Conservation (phyloP, 2,113 vertebrate species). For the Epinephelus cyanopodus region DNA sequence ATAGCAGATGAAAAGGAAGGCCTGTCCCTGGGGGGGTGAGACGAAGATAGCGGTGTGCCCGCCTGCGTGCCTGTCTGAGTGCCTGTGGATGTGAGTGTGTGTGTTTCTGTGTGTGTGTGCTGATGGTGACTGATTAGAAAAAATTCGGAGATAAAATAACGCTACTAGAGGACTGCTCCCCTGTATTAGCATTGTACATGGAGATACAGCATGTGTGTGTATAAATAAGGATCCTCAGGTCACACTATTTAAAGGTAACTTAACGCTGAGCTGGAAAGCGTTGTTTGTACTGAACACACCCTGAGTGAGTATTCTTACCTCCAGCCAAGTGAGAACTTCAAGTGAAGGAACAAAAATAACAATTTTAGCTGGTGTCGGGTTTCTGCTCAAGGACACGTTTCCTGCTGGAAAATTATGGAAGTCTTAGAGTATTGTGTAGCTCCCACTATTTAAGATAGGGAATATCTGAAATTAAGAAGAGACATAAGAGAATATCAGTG, state of each 20-base stretch:
- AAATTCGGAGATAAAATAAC: conserved; percentile 79
- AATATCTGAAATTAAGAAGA: conserved; percentile 19
- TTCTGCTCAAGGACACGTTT: background rate
- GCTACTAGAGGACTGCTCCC: conserved; percentile 83
- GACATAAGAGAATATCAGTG: conserved; percentile 1
- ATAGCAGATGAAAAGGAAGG: conserved; percentile 91
- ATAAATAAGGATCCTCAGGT: conserved; percentile 16
- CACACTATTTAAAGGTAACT: conserved; percentile 12
- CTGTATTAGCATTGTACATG: conserved; percentile 48
- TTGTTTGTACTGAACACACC: conserved; percentile 27
- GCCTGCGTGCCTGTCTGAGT: conserved; percentile 67
- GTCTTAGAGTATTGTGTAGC: background rate
- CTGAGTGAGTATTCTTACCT: conserved; percentile 13
- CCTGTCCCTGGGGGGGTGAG: conserved; percentile 85
- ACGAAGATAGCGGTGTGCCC: conserved; percentile 80
- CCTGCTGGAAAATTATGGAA: background rate
- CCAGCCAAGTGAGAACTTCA: background rate
- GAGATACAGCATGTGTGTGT: conserved; percentile 24
- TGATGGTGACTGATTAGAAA: conserved; percentile 86
- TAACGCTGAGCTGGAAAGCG: conserved; percentile 13
- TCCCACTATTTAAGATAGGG: background rate
- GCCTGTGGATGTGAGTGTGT: conserved; percentile 55
- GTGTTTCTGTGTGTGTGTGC: conserved; percentile 59
- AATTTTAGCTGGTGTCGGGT: conserved; percentile 4
- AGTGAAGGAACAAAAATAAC: background rate